phyloP scores from a whole-genome alignment of 2,113 vertebrate species.

The Brachionichthys hirsutus region DNA sequence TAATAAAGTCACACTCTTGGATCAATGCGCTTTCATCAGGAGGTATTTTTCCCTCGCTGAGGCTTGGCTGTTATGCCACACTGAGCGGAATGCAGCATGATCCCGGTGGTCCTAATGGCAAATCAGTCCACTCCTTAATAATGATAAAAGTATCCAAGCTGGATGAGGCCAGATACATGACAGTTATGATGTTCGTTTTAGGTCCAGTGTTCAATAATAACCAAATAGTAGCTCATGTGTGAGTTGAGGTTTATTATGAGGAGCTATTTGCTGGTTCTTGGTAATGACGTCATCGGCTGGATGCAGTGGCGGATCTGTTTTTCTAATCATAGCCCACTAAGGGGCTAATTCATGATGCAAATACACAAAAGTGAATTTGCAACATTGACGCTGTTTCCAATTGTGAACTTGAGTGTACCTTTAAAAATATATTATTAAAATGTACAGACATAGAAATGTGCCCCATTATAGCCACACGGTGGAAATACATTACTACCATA shows the following conservation, averaged over 20 bases:
- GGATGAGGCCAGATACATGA: background rate
- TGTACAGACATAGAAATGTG: no score
- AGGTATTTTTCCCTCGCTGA: conserved; percentile 9
- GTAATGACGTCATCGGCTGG: background rate
- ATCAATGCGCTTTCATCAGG: conserved; percentile 16
- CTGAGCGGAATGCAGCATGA: background rate
- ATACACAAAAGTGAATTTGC: no score
- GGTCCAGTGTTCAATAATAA: conserved; percentile 2
- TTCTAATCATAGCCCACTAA: background rate
- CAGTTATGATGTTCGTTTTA: background rate
- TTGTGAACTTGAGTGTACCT: no score
- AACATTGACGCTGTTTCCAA: no score
- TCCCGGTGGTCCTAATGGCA: conserved; percentile 21
- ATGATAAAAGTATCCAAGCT: conserved; percentile 6
- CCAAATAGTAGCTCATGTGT: background rate
- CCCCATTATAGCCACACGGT: no score
- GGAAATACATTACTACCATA: no score
- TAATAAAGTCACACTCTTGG: conserved; percentile 23
- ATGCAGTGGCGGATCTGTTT: no score
- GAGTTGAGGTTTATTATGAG: background rate
- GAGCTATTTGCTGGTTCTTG: background rate
- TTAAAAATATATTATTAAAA: no score
- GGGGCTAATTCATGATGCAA: background rate
- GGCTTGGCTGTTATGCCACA: conserved; percentile 18
- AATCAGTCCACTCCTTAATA: conserved; percentile 11